phyloP scores from a whole-genome alignment of 2,888 invertebrate genomes.

The Parthenolecanium corni region DNA sequence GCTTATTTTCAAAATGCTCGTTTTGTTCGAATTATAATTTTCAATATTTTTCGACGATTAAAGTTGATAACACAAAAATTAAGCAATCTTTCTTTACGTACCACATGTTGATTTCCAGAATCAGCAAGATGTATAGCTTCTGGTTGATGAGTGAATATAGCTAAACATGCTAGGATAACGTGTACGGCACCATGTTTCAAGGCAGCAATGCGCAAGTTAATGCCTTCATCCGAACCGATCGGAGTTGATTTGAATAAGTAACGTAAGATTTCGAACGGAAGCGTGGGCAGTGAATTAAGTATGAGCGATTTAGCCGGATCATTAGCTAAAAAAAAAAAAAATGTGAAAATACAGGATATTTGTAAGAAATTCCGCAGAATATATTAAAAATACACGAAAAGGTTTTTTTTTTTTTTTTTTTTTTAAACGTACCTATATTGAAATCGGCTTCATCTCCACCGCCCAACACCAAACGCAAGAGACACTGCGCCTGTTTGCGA shows the following conservation, averaged over 20 bases:
- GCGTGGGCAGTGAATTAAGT: conserved; percentile 52
- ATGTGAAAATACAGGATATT: no score
- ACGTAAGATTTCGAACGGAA: conserved; percentile 69
- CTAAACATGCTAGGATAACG: conserved; percentile 72
- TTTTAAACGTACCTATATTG: conserved; percentile 3
- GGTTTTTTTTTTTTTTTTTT: no score
- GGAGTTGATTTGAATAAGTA: conserved; percentile 66
- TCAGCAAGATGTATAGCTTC: conserved; percentile 38
- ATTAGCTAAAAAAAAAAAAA: conserved; percentile 39
- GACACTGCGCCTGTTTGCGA: conserved; percentile 71
- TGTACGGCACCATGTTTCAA: conserved; percentile 76
- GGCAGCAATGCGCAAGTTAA: conserved; percentile 60
- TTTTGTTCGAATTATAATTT: no score
- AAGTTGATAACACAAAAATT: no score
- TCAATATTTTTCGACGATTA: no score
- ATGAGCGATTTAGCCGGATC: conserved; percentile 60
- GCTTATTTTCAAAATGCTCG: no score
- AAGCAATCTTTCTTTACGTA: not conserved
- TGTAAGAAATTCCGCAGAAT: no score
- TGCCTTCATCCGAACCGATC: conserved; percentile 62
- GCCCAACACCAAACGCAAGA: conserved; percentile 74
- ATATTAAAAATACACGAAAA: not conserved
- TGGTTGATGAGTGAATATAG: conserved; percentile 75
- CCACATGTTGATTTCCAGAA: conserved; percentile 15
- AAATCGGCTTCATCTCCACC: conserved; percentile 43